Evolutionary conservation across 2,888 invertebrate species (phyloP).

Genomic region (Drosophila paramelanica): DNA sequence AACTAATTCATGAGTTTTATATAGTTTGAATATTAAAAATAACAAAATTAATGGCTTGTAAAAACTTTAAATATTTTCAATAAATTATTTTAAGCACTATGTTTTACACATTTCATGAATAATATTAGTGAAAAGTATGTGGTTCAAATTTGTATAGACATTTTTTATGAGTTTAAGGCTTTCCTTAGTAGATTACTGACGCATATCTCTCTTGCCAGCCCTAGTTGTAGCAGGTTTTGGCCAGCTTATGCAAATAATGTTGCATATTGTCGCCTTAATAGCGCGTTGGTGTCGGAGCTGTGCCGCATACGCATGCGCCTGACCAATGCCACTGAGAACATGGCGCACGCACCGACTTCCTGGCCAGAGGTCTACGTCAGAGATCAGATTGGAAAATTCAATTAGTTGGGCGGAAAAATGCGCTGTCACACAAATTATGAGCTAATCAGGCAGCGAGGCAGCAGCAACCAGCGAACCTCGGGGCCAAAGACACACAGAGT

Average conservation of each 20-base stretch:
- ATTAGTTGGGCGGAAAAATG: slow-evolving; percentile 63
- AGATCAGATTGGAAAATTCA: slow-evolving; percentile 65
- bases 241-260: slow-evolving; percentile 39
- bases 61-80: not conserved
- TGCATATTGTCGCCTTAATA: slow-evolving; percentile 39
- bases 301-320: slow-evolving; percentile 34
- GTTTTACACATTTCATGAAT: too few relatives aligned
- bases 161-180: too few relatives aligned
- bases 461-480: slow-evolving; percentile 21
- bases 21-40: not conserved
- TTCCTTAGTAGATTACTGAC: not conserved
- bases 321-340: slow-evolving; percentile 36
- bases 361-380: slow-evolving; percentile 44
- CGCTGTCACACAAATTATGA: slow-evolving; percentile 74
- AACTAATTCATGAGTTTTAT: too few relatives aligned
- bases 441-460: slow-evolving; percentile 62
- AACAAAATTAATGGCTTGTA: not conserved
- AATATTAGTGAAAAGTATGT: not conserved
- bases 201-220: slow-evolving; percentile 22
- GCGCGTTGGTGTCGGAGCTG: slow-evolving; percentile 18
- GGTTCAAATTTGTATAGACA: too few relatives aligned
- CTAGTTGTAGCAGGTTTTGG: slow-evolving; percentile 48
- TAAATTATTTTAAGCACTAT: not conserved
- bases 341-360: slow-evolving; percentile 57
- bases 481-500: slow-evolving; percentile 29